Evolutionary conservation across 2,888 invertebrate species (phyloP).

Genomic region (Rhaphigaster nebulosa): DNA sequence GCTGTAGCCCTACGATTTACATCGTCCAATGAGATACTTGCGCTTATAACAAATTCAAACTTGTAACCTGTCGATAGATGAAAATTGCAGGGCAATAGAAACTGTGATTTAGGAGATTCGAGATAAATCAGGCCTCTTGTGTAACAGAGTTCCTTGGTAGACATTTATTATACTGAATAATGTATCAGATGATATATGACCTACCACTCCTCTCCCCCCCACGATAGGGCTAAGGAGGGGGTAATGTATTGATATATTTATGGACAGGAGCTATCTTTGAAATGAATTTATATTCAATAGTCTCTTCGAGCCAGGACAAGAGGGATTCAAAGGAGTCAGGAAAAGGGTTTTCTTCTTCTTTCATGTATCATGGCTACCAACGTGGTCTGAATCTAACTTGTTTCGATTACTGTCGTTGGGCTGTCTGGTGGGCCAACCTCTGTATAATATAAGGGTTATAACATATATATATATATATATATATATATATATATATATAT

Average conservation of each 20-base stretch:
- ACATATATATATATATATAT: not conserved
- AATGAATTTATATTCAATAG: conserved; percentile 48
- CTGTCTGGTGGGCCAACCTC: not conserved
- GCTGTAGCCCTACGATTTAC: not conserved
- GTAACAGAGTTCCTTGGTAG: conserved; percentile 40
- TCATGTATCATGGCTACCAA: not conserved
- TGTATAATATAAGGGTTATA: not conserved
- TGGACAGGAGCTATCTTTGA: conserved; percentile 22
- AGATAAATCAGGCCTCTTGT: conserved; percentile 40
- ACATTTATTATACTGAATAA: conserved; percentile 63
- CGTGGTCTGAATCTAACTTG: not conserved
- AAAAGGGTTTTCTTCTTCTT: not conserved
- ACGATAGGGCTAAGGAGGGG: conserved; percentile 27
- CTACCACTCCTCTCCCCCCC: not conserved
- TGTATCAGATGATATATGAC: conserved; percentile 61
- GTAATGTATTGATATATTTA: conserved; percentile 46
- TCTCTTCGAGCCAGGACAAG: not conserved
- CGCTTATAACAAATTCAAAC: not conserved
- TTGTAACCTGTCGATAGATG: conserved; percentile 44
- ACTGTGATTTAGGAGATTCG: conserved; percentile 43
- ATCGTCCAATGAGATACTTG: not conserved
- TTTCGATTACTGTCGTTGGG: not conserved
- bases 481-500: no score
- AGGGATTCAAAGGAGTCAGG: not conserved
- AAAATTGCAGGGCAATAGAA: conserved; percentile 44